Base-by-base conservation (phyloP, 2,888 invertebrate genomes). In the Nephrotoma appendiculata region DNA sequence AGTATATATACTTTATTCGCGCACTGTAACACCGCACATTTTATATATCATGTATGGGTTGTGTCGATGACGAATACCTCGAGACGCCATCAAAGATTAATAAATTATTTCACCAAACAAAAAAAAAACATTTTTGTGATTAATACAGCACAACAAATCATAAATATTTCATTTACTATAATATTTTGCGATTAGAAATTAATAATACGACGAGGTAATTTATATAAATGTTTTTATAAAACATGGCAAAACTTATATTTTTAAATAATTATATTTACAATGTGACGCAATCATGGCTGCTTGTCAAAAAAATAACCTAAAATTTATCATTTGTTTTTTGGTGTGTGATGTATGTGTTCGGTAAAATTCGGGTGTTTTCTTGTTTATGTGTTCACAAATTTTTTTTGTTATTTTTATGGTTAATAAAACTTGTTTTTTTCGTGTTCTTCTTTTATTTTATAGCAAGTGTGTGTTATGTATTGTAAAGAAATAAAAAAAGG, bases 201-300 rank as follows among this genome's bases (percentile, higher is more conserved):
- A 42, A 84, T 71, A 71, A 15, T 42, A 42, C 48, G 41, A 85
- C 43, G 15, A 15, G 43, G 44, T 85, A 85, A 42, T 43, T 43
- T 19, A 31, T 44, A 31, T 45, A 86, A 44, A 42, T 86, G 45
- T 15, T n/a, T n/a, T 48, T 83, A 42, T 85, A 85, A 85, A 86
- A 83, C 19, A 9, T 83, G 7, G 7, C 7, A 9, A 44, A 86
- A 86, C 85, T 31, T 31, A 42, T 86, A 4, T 31, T 31, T 71
- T 71, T 31, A 31, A 31, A 31, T 31, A 31, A 31, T 31, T 52
- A 6, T 15, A 52, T 52, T 15, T 52, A 85, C 15, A 42, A n/a
- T 43, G 86, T 86, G 86, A 86, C 86, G 86, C 86, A 86, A 86
- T 86, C 86, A 86, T 86, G 86, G 86, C 86, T 86, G 86, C 86